phyloP scores from a whole-genome alignment of 2,113 vertebrate genomes.

The Alligator mississippiensis region DNA sequence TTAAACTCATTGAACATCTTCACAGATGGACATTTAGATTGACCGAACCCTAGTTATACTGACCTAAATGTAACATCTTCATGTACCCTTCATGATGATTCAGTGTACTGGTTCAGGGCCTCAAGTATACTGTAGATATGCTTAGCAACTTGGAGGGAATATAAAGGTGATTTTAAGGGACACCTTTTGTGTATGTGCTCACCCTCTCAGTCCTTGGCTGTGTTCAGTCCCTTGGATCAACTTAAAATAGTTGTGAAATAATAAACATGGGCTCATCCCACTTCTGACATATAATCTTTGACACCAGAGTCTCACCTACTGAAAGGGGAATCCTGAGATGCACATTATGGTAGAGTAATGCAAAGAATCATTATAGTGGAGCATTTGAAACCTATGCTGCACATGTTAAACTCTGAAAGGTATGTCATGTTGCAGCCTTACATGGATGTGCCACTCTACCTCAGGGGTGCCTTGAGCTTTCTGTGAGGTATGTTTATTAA shows the following conservation, averaged over 20 bases:
- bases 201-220: too few relatives aligned
- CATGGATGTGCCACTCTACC: too few relatives aligned
- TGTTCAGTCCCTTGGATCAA: neutral
- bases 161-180: neutral
- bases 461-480: too few relatives aligned
- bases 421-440: too few relatives aligned
- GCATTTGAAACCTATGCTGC: too few relatives aligned
- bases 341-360: neutral
- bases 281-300: neutral
- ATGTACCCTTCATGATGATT: too few relatives aligned
- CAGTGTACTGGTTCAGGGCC: neutral
- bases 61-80: too few relatives aligned
- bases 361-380: neutral
- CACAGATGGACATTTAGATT: too few relatives aligned
- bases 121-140: accelerated
- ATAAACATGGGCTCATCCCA: neutral
- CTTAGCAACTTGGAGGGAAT: neutral
- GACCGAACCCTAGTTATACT: too few relatives aligned
- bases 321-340: neutral
- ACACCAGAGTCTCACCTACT: neutral
- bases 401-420: too few relatives aligned
- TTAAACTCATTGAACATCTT: too few relatives aligned
- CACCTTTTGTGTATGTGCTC: neutral
- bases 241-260: neutral
- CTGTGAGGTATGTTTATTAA: too few relatives aligned